Evolutionary conservation across 2,797 vertebrate genomes (phyloP).

Genomic region (Myotis findleyi): DNA sequence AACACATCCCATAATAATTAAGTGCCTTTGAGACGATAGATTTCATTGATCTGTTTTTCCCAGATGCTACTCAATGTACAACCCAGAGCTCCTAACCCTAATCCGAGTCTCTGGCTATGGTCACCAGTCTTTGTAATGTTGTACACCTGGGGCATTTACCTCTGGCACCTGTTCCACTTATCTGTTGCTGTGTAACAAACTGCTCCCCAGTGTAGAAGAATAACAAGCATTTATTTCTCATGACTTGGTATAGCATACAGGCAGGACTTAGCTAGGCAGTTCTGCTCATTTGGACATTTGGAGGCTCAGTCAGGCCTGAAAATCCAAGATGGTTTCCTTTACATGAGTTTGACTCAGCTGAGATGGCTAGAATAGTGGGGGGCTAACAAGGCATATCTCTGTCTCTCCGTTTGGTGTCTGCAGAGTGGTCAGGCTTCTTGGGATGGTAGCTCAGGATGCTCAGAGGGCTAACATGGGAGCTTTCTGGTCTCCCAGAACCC

Average conservation of each 20-base stretch:
- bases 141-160: background rate
- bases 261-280: background rate
- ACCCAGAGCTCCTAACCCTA: background rate
- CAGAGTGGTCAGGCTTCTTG: background rate
- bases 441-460: background rate
- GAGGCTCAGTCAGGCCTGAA: background rate
- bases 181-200: background rate
- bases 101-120: background rate
- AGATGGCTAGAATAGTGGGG: background rate
- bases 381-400: too few relatives aligned
- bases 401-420: background rate
- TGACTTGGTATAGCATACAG: background rate
- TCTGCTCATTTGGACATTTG: background rate
- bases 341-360: background rate
- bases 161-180: background rate
- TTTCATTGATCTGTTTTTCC: background rate
- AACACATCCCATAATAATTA: background rate
- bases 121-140: background rate
- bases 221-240: background rate
- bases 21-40: constrained; percentile 13
- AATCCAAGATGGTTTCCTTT: background rate
- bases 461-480: background rate
- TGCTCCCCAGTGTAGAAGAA: background rate
- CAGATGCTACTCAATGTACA: background rate
- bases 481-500: background rate